Conservation (phyloP, 2,888 invertebrate genomes). For the Oxycera nigricornis region DNA sequence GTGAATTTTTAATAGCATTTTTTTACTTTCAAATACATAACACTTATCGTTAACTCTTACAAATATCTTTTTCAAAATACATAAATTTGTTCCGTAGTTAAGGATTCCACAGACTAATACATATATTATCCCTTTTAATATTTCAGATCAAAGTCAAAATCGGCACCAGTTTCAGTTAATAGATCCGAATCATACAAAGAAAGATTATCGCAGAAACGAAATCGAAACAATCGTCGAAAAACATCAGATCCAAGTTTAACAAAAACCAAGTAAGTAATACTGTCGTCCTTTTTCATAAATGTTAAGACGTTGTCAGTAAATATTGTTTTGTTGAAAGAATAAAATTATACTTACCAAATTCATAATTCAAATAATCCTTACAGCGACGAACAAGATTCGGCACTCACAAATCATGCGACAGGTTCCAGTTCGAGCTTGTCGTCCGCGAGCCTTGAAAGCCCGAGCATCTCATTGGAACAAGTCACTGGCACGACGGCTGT, state of each 20-base stretch:
- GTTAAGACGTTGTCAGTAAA: constrained; percentile 12
- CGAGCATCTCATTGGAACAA: constrained; percentile 75
- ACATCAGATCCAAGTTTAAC: constrained; percentile 79
- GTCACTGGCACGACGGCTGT: constrained; percentile 60
- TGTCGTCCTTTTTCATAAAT: too few species aligned
- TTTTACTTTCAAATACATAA: too few species aligned
- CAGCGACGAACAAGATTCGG: constrained; percentile 72
- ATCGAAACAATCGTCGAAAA: constrained; percentile 73
- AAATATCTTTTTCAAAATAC: too few species aligned
- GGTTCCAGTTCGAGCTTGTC: constrained; percentile 75
- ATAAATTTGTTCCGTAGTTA: too few species aligned
- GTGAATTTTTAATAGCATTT: too few species aligned
- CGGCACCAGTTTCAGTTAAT: constrained; percentile 64
- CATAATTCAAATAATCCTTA: constrained; percentile 59
- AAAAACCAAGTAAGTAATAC: constrained; percentile 59
- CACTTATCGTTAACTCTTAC: too few species aligned
- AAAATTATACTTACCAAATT: neutral
- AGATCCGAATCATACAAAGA: constrained; percentile 79
- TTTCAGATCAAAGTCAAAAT: constrained; percentile 54
- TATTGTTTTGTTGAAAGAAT: neutral
- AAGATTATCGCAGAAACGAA: constrained; percentile 70
- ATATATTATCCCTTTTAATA: neutral
- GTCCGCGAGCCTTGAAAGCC: constrained; percentile 72
- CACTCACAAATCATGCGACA: constrained; percentile 68
- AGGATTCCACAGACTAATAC: too few species aligned